Evolutionary conservation across 2,888 invertebrate genomes (phyloP).

Genomic region (Malacosoma neustria): DNA sequence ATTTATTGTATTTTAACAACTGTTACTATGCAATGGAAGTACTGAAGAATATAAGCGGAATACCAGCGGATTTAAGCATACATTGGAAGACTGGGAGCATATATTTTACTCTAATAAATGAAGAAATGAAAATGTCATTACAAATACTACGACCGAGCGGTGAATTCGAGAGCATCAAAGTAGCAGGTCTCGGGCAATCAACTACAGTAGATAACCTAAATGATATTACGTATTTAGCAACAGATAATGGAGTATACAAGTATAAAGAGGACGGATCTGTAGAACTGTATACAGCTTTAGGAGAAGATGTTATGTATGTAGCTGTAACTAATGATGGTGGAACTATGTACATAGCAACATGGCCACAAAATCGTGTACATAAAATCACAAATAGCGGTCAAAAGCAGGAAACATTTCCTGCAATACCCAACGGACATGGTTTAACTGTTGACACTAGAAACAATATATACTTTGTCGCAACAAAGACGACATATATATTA

Average conservation of each 20-base stretch:
- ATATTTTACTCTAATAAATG: slow-evolving; percentile 53
- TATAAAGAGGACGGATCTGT: slow-evolving; percentile 48
- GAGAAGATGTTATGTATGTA: slow-evolving; percentile 63
- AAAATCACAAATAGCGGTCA: slow-evolving; percentile 49
- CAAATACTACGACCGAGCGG: slow-evolving; percentile 44
- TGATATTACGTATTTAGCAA: slow-evolving; percentile 57
- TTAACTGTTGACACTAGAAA: slow-evolving; percentile 51
- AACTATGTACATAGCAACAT: slow-evolving; percentile 55
- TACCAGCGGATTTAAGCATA: slow-evolving; percentile 57
- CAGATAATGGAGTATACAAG: slow-evolving; percentile 65
- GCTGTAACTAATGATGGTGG: slow-evolving; percentile 45
- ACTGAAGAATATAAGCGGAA: slow-evolving; percentile 37
- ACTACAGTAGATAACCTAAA: slow-evolving; percentile 62
- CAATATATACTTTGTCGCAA: slow-evolving; percentile 57
- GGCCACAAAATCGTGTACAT: slow-evolving; percentile 61
- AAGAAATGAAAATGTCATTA: slow-evolving; percentile 57
- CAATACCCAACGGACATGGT: slow-evolving; percentile 59
- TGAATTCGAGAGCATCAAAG: slow-evolving; percentile 45
- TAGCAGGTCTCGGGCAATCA: slow-evolving; percentile 55
- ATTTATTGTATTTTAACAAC: slow-evolving; percentile 41
- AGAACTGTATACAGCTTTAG: slow-evolving; percentile 45
- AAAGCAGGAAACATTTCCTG: slow-evolving; percentile 39
- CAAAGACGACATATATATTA: slow-evolving; percentile 52
- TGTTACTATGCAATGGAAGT: slow-evolving; percentile 40
- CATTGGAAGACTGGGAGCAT: slow-evolving; percentile 58